A percentile compares a stretch with the other conserved stretches of the same genome.
Evolutionary conservation across 2,888 invertebrate species (phyloP).

Genomic region (Macroteleia sp.): DNA sequence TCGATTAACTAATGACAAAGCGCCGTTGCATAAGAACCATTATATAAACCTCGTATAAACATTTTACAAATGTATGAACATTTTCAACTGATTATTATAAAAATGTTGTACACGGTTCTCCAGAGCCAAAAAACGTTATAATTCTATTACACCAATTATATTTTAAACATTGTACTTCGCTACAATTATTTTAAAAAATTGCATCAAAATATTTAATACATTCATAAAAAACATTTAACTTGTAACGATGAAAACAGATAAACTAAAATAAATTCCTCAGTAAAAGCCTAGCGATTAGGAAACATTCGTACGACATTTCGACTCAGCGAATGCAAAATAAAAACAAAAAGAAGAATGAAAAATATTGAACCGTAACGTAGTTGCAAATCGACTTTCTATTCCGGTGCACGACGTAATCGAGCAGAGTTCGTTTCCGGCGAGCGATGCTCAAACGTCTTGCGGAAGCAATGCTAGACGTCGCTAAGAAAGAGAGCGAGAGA

Average conservation of each 20-base stretch:
- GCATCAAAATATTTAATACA: too few relatives aligned
- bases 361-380: slow-evolving; percentile 57
- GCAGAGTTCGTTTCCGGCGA: slow-evolving; percentile 59
- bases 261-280: too few relatives aligned
- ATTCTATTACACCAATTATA: too few relatives aligned
- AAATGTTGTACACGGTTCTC: too few relatives aligned
- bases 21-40: slow-evolving; percentile 28
- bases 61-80: slow-evolving; percentile 8
- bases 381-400: slow-evolving; percentile 65
- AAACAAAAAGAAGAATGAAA: slow-evolving; percentile 38
- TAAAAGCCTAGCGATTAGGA: slow-evolving; percentile 4
- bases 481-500: slow-evolving; percentile 23
- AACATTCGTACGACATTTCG: neutral
- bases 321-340: neutral
- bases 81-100: too few relatives aligned
- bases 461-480: slow-evolving; percentile 47
- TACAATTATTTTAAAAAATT: too few relatives aligned
- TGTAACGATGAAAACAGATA: too few relatives aligned
- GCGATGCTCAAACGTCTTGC: slow-evolving; percentile 44
- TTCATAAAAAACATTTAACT: too few relatives aligned
- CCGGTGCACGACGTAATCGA: slow-evolving; percentile 64
- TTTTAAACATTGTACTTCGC: too few relatives aligned
- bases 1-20: slow-evolving; percentile 48
- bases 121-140: too few relatives aligned
- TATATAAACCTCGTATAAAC: slow-evolving; percentile 34